Base-by-base conservation (phyloP, 1,140 invertebrate species). In the Nephotettix cincticeps region DNA sequence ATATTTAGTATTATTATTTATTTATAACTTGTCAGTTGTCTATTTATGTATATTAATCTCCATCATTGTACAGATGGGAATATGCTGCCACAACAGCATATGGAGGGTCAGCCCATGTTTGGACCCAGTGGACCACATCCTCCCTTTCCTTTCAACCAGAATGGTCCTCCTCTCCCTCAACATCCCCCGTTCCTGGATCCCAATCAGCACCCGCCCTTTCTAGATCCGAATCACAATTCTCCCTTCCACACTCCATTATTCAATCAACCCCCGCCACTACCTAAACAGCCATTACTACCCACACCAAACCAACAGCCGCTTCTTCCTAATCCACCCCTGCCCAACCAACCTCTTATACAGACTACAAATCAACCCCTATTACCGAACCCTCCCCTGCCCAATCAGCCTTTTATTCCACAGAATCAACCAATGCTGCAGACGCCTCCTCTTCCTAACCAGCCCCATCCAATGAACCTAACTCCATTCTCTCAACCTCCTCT, bases 281-380 rank as follows among this genome's bases (percentile, higher is more conserved):
- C 83, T 82, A 71, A 81, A 82, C 75, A 81, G 81, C 74, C 73
- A 14, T 51, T 43, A 14, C 13, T 66, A 14, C 68, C 69, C 1
- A 19, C 80, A 75, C 72, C 83, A 81, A 71, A 81, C 82, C 75
- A 81, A 81, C 75, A 81, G 81, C 74, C 73, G 81, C 11, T 51
- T 3, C 76, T 82, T 0, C 9, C 3, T 11, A 30, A 28, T 61
- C 23, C 56, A 6, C 56, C 9, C 23, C 9, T 28, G 19, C 23
- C 23, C 13, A 28, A n/a, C 13, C 23, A 27, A 11, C 28, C 56
- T 2, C n/a, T 61, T 17, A 23, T 27, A 11, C 56, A 61, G 2
- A 61, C 2, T 61, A 6, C 28, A 14, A 27, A 61, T 30, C 23
- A 61, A 21, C 51, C 51, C 23, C 21, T 40, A 17, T 9, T 40